Evolutionary conservation across 2,113 vertebrate genomes (phyloP), one percentile per base, ranked within the genome.

Genomic region (Megaleporinus macrocephalus): DNA sequence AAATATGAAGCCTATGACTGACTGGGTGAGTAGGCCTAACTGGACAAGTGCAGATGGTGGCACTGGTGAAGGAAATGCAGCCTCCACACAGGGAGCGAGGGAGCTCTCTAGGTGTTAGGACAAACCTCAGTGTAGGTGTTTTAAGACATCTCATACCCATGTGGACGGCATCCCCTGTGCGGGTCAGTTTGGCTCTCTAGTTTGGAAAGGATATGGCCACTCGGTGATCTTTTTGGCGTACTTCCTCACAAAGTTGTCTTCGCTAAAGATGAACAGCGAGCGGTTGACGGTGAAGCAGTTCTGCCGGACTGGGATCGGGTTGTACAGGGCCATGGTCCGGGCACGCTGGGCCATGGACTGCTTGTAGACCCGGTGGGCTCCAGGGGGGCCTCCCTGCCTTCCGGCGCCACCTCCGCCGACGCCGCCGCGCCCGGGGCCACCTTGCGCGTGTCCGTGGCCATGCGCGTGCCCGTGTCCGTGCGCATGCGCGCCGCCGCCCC

Each of bases 161-260:
- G 71, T 41, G 30, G 41, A 66, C 61, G 41, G 41, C 41, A 44
- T 4, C 49, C 49, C 18, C 49, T 51, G 49, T 51, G 13, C 49
- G 14, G 14, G 49, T 51, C 49, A 16, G 16, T 51, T 30, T 10
- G 18, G 30, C 1, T 20, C 20, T 30, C 15, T 36, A 27, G 65
- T 18, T 20, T 33, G 30, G 22, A 92, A 95, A 98, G 97, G 97
- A 99, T 99, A 98, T 98, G 97, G 97, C 97, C 97, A 98, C 96
- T 98, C 97, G 94, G 97, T 99, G 96, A 98, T 99, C 95, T 97
- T 98, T 96, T 98, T 99, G 95, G 97, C 97, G 95, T 98, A 98
- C 96, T 99, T 99, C 93, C 97, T 96, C 95, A 99, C 97, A 93
- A 97, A 96, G 94, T 98, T 98, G 90, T 99, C 97, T 92, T 99